Percentiles rank a stretch among this genome's conserved stretches.
These are phyloP conservation scores for Ursus arctos DNA, from an alignment of 2,113 vertebrate species.

Conservation along the genomic window DNA sequence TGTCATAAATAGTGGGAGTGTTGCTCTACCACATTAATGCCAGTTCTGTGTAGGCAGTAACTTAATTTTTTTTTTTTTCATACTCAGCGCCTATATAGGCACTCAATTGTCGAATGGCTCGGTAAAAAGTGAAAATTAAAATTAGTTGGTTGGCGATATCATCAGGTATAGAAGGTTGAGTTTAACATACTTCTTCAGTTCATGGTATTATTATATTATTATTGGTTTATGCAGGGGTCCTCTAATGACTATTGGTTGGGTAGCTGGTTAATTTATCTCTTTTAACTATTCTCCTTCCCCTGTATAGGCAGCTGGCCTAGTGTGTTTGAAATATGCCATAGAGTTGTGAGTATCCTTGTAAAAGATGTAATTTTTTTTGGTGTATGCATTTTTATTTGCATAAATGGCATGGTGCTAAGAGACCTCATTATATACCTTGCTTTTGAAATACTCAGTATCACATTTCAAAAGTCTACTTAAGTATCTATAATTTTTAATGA, in stretches of 20 bases:
- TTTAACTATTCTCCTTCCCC: not conserved
- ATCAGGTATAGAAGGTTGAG: not conserved
- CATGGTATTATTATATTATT: not conserved
- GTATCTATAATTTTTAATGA: conserved; percentile 27
- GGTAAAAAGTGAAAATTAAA: conserved; percentile 15
- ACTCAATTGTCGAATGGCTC: not conserved
- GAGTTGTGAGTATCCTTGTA: conserved; percentile 18
- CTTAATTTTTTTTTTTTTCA: not conserved
- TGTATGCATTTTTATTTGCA: not conserved
- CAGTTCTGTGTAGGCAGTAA: not conserved
- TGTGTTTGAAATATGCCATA: conserved; percentile 22
- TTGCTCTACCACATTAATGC: not conserved
- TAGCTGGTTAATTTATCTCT: conserved; percentile 18
- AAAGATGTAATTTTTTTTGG: not conserved
- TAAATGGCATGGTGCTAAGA: not conserved
- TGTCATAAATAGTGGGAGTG: not conserved
- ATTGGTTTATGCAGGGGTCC: not conserved
- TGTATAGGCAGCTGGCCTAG: not conserved
- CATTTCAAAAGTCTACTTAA: conserved; percentile 28
- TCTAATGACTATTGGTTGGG: not conserved
- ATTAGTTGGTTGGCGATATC: not conserved
- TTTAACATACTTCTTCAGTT: conserved; percentile 25
- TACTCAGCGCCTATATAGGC: not conserved
- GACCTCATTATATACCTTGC: not conserved
- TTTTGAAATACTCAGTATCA: not conserved